These are phyloP conservation scores for Potamarius usumacintae DNA, from an alignment of 2,113 vertebrate genomes.

Conservation along the genomic window DNA sequence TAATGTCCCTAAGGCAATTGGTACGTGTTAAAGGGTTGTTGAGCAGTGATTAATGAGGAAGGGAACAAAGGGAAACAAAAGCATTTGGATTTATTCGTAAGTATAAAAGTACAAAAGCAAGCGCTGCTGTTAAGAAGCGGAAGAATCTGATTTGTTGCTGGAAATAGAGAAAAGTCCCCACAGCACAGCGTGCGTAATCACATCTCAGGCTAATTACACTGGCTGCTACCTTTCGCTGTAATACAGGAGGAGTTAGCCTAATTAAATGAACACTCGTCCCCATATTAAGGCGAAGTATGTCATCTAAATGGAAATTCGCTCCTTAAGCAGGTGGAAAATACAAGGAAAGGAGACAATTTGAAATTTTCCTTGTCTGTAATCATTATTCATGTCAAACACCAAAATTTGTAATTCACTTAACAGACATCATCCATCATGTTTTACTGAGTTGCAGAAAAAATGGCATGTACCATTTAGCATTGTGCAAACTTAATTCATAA, in stretches of 20 bases:
- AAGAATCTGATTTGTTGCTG: slow-evolving; percentile 66
- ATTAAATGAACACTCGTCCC: slow-evolving; percentile 67
- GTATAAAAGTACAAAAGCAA: slow-evolving; percentile 50
- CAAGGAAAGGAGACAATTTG: slow-evolving; percentile 45
- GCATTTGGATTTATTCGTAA: not conserved
- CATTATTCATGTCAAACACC: slow-evolving; percentile 62
- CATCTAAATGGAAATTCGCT: slow-evolving; percentile 48
- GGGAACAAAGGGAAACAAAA: slow-evolving; percentile 4
- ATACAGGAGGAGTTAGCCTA: slow-evolving; percentile 56
- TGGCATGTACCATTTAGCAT: not conserved
- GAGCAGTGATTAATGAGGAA: slow-evolving; percentile 37
- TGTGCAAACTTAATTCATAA: slow-evolving; percentile 2
- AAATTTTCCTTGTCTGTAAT: slow-evolving; percentile 48
- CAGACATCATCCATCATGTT: slow-evolving; percentile 51
- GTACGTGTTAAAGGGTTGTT: slow-evolving; percentile 8
- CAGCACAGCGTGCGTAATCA: slow-evolving; percentile 70
- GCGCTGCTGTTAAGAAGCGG: slow-evolving; percentile 59
- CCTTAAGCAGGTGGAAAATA: slow-evolving; percentile 8
- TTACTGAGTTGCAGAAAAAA: not conserved
- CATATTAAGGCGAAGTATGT: slow-evolving; percentile 60
- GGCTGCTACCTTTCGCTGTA: slow-evolving; percentile 56
- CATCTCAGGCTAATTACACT: slow-evolving; percentile 71
- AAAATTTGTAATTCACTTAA: slow-evolving; percentile 41
- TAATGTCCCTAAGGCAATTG: slow-evolving; percentile 3
- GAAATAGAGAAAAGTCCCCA: slow-evolving; percentile 68